A percentile compares a stretch with the other conserved stretches of the same genome.
Conservation (phyloP, 1,140 invertebrate species). For the Drosophila willistoni region DNA sequence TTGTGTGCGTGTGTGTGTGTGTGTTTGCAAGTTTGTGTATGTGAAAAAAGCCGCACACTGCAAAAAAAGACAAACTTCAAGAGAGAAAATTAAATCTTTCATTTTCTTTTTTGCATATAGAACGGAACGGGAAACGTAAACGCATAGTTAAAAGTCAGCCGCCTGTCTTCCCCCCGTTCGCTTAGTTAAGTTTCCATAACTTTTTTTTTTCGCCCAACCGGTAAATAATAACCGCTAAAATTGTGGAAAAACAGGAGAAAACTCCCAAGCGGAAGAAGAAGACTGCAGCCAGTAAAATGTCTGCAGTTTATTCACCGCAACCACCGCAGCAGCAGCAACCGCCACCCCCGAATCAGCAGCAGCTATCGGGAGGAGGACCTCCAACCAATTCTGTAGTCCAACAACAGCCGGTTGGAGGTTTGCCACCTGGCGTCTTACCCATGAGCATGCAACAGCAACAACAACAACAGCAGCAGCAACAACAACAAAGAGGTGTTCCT, state of each 20-base stretch:
- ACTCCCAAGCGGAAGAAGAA: conserved; percentile 83
- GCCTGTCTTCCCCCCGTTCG: background rate
- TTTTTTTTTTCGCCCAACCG: conserved; percentile 57
- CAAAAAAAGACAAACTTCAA: conserved; percentile 40
- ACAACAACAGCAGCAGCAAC: conserved; percentile 19
- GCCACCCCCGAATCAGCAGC: conserved; percentile 50
- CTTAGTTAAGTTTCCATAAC: conserved; percentile 22
- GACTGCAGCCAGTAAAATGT: conserved; percentile 84
- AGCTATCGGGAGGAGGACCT: conserved; percentile 46
- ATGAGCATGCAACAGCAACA: conserved; percentile 56
- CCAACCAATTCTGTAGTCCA: conserved; percentile 48
- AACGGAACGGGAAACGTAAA: conserved; percentile 9
- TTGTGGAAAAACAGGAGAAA: conserved; percentile 83
- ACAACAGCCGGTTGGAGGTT: conserved; percentile 60
- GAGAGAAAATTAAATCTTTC: background rate
- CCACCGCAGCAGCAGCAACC: conserved; percentile 73
- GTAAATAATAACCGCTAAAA: conserved; percentile 82
- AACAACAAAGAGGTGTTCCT: conserved; percentile 14
- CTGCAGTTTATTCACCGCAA: conserved; percentile 85
- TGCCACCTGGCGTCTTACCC: conserved; percentile 53
- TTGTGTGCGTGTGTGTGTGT: conserved; percentile 16
- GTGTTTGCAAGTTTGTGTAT: conserved; percentile 34
- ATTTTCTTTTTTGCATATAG: conserved; percentile 19
- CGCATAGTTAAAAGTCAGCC: background rate
- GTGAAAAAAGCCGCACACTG: conserved; percentile 73